Evolutionary conservation across 2,113 vertebrate species (phyloP).

Genomic region (Elgaria multicarinata): DNA sequence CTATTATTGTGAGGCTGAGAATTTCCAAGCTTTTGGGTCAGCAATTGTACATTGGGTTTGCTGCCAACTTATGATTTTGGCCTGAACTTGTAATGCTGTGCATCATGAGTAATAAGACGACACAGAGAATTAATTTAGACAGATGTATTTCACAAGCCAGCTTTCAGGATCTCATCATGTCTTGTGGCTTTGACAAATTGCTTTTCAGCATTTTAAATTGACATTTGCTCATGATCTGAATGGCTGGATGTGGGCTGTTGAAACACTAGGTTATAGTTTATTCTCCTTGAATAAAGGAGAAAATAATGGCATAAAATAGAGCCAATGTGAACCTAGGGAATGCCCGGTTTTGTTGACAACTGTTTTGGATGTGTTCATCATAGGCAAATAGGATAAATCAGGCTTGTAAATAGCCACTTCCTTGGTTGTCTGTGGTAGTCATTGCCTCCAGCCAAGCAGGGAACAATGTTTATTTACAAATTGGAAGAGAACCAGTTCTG

Average conservation of each 20-base stretch:
- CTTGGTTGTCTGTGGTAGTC: not conserved
- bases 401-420: not conserved
- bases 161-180: slow-evolving; percentile 32
- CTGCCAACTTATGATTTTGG: not conserved
- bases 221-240: slow-evolving; percentile 8
- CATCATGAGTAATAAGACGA: not conserved
- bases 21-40: not conserved
- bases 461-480: not conserved
- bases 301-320: not conserved
- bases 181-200: not conserved
- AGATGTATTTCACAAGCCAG: slow-evolving; percentile 1
- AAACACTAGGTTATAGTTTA: not conserved
- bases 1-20: not conserved
- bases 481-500: not conserved
- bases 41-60: not conserved
- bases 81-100: not conserved
- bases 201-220: slow-evolving; percentile 22
- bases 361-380: not conserved
- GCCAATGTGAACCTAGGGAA: no score
- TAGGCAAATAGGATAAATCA: not conserved
- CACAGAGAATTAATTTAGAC: slow-evolving; percentile 4
- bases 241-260: not conserved
- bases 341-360: not conserved
- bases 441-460: not conserved
- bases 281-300: not conserved